A percentile compares a stretch with the other conserved stretches of the same genome.
Conservation (phyloP, 2,888 invertebrate genomes). For the Mesochorus sp. region DNA sequence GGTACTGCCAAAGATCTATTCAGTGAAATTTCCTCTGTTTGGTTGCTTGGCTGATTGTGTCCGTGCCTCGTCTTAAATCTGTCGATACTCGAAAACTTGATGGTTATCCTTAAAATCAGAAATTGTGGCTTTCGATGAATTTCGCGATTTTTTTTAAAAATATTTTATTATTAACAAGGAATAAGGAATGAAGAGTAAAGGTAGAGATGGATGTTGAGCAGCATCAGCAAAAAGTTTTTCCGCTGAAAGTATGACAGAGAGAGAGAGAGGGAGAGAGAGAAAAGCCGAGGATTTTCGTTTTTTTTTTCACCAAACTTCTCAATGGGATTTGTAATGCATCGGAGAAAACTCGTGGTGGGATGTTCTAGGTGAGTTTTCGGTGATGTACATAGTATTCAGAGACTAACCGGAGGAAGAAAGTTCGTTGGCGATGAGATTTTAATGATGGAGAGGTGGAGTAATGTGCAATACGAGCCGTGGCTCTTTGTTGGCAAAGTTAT, state of each 20-base stretch:
- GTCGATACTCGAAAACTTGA: too few species aligned
- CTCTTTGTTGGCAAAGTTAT: background rate
- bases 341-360: background rate
- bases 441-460: conserved; percentile 22
- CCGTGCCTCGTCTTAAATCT: too few species aligned
- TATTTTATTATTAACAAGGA: too few species aligned
- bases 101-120: too few species aligned
- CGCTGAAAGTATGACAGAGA: background rate
- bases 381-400: background rate
- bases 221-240: conserved; percentile 19
- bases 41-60: too few species aligned
- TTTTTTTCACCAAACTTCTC: conserved; percentile 47
- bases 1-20: too few species aligned
- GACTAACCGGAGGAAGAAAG: conserved; percentile 23
- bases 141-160: conserved; percentile 25
- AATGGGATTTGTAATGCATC: conserved; percentile 29
- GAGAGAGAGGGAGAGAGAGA: conserved; percentile 10
- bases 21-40: too few species aligned
- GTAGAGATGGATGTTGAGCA: background rate
- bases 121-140: conserved; percentile 5
- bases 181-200: background rate
- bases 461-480: background rate
- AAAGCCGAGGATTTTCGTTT: background rate
- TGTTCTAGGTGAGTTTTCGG: conserved; percentile 13
- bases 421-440: conserved; percentile 25